A percentile compares a stretch with the other conserved stretches of the same genome.
Evolutionary conservation across 92 coral and sea anemone species (phyloP).

Genomic region (Pocillopora meandrina): DNA sequence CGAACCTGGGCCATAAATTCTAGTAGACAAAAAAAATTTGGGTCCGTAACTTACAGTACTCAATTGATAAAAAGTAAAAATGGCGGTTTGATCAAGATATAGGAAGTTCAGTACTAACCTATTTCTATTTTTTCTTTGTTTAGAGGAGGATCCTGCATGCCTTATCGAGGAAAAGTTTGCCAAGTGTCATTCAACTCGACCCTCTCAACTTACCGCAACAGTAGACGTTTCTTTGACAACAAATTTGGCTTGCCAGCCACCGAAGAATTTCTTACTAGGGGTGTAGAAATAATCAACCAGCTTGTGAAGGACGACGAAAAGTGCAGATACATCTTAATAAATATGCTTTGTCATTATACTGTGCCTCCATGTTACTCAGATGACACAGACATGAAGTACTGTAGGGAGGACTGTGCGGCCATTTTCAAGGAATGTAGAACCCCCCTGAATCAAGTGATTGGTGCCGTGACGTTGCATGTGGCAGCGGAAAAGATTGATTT

Average conservation of each 20-base stretch:
- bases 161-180: conserved; percentile 67
- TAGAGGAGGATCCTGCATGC: conserved; percentile 76
- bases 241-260: conserved; percentile 70
- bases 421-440: conserved; percentile 69
- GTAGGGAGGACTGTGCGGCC: conserved; percentile 82
- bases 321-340: conserved; percentile 63
- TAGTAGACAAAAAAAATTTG: no score
- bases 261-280: conserved; percentile 47
- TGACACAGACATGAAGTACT: conserved; percentile 60
- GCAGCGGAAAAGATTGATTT: conserved; percentile 51
- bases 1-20: no score
- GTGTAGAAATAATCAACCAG: conserved; percentile 24
- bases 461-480: conserved; percentile 62
- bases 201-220: conserved; percentile 45
- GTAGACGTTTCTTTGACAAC: conserved; percentile 87
- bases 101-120: not conserved
- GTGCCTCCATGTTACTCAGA: conserved; percentile 80
- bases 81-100: not conserved
- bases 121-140: not conserved
- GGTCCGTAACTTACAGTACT: no score
- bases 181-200: conserved; percentile 64
- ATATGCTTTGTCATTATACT: conserved; percentile 86
- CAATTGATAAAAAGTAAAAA: no score
- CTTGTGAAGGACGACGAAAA: conserved; percentile 22
- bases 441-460: conserved; percentile 75